Evolutionary conservation across 2,888 invertebrate species (phyloP).

Genomic region (Sarcophaga carnaria): DNA sequence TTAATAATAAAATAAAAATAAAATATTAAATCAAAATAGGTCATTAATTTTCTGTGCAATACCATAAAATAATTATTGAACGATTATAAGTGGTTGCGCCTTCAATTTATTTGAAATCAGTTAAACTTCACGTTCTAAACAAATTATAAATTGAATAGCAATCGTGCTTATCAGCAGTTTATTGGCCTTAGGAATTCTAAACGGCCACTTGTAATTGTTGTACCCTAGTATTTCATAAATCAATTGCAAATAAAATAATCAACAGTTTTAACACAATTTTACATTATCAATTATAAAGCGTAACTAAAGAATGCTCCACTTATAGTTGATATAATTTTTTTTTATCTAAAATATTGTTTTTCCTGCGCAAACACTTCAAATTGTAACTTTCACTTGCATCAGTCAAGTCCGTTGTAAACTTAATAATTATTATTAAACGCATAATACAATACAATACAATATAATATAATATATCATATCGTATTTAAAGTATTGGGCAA

Average conservation of each 20-base stretch:
- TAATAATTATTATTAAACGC: background rate
- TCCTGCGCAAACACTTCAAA: background rate
- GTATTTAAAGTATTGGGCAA: slow-evolving; percentile 6
- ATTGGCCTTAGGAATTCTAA: slow-evolving; percentile 50
- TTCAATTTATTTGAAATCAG: slow-evolving; percentile 24
- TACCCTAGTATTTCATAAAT: no score
- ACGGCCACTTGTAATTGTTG: background rate
- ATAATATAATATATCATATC: background rate
- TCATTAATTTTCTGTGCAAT: slow-evolving; percentile 5
- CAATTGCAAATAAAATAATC: no score
- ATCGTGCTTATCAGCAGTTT: slow-evolving; percentile 59
- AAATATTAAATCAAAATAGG: slow-evolving; percentile 15
- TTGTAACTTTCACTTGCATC: background rate
- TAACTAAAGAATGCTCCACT: background rate
- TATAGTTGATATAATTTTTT: background rate
- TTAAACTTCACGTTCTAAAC: slow-evolving; percentile 33
- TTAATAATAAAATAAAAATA: background rate
- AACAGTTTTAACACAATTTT: no score
- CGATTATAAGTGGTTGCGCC: slow-evolving; percentile 35
- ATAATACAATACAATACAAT: background rate
- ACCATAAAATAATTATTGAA: background rate
- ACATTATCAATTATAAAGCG: background rate
- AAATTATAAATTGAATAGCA: slow-evolving; percentile 16
- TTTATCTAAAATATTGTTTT: background rate
- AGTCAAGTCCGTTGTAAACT: background rate